Base-by-base conservation (phyloP, 2,113 vertebrate species). In the Gadus macrocephalus region DNA sequence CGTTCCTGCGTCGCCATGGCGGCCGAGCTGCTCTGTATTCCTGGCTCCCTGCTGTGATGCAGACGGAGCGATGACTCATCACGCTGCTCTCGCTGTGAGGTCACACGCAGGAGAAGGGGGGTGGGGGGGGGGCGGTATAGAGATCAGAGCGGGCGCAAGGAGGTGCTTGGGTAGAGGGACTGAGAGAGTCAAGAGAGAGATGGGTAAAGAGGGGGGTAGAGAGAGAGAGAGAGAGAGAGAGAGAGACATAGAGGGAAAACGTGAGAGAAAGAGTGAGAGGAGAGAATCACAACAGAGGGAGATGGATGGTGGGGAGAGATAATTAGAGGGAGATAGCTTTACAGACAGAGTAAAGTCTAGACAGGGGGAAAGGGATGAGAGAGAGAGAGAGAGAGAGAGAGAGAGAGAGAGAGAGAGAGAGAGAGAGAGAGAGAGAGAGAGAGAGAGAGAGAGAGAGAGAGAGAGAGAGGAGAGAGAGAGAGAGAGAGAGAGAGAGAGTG, bases 1-100 rank as follows among this genome's bases (percentile, higher is more conserved):
- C n/a, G 4, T 20, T 64, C 16, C 55, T n/a, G 2, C 55, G 53
- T 71, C 15, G 19, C 61, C 55, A 58, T n/a, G 55, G 55, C 7
- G 55, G 17, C 14, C 31, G 56, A 70, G 66, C 79, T 83, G 78
- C 71, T 86, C 72, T 77, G 79, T 84, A 76, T 88, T 82, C 77
- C 65, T 5, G 53, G 58, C 73, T 82, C 82, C 78, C 35, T 49
- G 28, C 82, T 71, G 77, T 55, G 83, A 80, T 85, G 79, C 78
- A 75, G 76, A 69, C 79, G 78, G 81, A 79, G 75, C 81, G 71
- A 79, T 91, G 89, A 91, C 78, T 89, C 88, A 89, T 86, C 86
- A 89, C 86, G 85, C 77, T n/a, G 53, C 71, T 60, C 76, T 82
- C 61, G 77, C 78, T 84, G 83, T 68, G 78, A 86, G 89, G 81